These are phyloP conservation scores for Stegostoma tigrinum DNA, from an alignment of 2,113 vertebrate genomes.

Conservation along the genomic window DNA sequence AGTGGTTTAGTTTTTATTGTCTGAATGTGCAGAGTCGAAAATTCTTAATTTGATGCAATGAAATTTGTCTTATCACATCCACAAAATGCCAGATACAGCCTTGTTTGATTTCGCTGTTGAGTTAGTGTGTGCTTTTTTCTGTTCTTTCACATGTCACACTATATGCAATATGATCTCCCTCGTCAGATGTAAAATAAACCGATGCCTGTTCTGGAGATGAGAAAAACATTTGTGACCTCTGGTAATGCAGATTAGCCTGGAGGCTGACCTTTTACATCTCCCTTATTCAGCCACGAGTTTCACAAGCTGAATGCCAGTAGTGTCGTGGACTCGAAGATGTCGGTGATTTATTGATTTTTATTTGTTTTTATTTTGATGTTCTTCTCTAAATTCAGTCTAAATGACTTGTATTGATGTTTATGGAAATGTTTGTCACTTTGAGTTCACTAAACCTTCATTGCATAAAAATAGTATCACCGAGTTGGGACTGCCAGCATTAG, in stretches of 20 bases:
- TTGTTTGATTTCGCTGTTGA: neutral
- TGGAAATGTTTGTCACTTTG: neutral
- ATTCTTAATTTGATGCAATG: neutral
- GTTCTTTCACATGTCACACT: neutral
- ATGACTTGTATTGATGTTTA: neutral
- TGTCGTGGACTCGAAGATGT: neutral
- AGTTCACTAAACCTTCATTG: neutral
- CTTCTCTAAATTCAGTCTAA: too few relatives aligned
- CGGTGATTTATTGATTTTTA: neutral
- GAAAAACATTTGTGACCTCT: constrained; percentile 14
- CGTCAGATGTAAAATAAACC: constrained; percentile 14
- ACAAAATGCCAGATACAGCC: neutral
- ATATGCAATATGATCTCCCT: constrained; percentile 15
- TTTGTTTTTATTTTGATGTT: neutral
- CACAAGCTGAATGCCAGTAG: neutral
- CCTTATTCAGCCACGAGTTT: neutral
- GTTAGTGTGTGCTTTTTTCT: neutral
- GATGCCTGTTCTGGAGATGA: constrained; percentile 6
- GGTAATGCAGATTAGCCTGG: neutral
- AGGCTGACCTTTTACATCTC: neutral
- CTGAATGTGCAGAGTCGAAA: neutral
- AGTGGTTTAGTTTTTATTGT: neutral
- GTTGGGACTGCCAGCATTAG: neutral
- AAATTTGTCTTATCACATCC: neutral
- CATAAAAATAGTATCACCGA: constrained; percentile 18